These are phyloP conservation scores for Pelobates cultripes DNA, from an alignment of 2,797 vertebrate genomes.

Conservation along the genomic window DNA sequence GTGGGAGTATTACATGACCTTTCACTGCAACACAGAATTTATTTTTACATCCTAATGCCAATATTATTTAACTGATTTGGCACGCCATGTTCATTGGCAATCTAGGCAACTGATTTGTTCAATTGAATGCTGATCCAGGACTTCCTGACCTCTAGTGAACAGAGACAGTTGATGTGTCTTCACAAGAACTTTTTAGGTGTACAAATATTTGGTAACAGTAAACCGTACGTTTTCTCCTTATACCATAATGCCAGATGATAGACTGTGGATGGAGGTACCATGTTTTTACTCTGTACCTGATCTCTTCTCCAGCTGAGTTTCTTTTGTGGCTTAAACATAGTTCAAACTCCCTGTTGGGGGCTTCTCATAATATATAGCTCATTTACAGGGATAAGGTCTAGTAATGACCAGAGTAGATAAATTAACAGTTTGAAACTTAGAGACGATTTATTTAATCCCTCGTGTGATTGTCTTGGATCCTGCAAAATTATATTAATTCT, in stretches of 20 bases:
- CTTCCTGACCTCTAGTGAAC: no score
- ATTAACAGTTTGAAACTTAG: constrained; percentile 62
- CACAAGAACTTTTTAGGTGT: no score
- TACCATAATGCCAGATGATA: not conserved
- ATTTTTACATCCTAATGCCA: no score
- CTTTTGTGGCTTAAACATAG: not conserved
- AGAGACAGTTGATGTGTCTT: no score
- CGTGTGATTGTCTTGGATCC: constrained; percentile 63
- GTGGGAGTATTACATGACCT: no score
- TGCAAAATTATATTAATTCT: constrained; percentile 63
- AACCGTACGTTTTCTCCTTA: no score
- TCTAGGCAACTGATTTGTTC: no score
- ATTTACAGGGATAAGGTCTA: not conserved
- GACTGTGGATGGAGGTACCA: not conserved
- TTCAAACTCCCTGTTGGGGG: not conserved
- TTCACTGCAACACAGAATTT: no score
- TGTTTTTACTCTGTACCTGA: not conserved
- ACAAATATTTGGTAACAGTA: no score
- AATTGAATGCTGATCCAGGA: no score
- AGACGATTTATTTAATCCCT: constrained; percentile 63
- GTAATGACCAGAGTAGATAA: constrained; percentile 62
- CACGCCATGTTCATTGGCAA: no score
- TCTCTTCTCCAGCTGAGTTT: not conserved
- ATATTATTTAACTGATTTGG: no score
- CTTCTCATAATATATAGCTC: not conserved